phyloP scores from a whole-genome alignment of 2,888 invertebrate genomes.

The Phalera bucephala region DNA sequence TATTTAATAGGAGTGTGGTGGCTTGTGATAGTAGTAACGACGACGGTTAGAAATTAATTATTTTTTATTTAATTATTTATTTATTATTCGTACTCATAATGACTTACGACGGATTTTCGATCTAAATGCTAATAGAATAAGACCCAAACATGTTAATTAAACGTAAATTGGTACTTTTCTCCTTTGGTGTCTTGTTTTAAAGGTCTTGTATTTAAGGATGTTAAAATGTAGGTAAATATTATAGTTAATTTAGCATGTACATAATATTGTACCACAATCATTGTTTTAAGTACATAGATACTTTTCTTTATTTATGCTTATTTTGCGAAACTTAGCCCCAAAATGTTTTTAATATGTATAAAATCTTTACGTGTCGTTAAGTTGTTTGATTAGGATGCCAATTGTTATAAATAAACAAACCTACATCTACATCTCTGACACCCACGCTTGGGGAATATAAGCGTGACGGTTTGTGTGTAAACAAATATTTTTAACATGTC shows the following conservation, averaged over 20 bases:
- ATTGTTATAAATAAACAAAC: too few species aligned
- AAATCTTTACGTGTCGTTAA: too few species aligned
- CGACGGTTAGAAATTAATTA: slow-evolving; percentile 39
- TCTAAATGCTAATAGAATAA: slow-evolving; percentile 16
- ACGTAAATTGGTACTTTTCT: slow-evolving; percentile 9
- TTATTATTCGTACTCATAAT: slow-evolving; percentile 14
- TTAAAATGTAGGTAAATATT: slow-evolving; percentile 30
- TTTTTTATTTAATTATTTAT: slow-evolving; percentile 27
- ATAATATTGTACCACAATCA: slow-evolving; percentile 9
- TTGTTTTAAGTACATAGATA: slow-evolving; percentile 10
- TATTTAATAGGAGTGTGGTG: slow-evolving; percentile 74
- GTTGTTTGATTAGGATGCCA: too few species aligned
- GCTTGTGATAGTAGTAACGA: slow-evolving; percentile 72
- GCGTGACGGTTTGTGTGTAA: too few species aligned
- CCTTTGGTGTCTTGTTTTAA: slow-evolving; percentile 17
- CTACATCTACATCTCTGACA: too few species aligned
- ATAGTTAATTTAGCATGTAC: slow-evolving; percentile 23
- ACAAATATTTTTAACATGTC: too few species aligned
- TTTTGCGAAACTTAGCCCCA: slow-evolving; percentile 15
- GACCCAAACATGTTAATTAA: slow-evolving; percentile 19
- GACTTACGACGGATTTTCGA: slow-evolving; percentile 20
- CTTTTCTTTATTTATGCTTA: slow-evolving; percentile 19
- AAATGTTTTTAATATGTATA: too few species aligned
- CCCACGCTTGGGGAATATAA: too few species aligned
- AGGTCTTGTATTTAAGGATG: slow-evolving; percentile 11